Percentiles rank a stretch among this genome's conserved stretches.
Evolutionary conservation across 2,888 invertebrate species (phyloP).

Genomic region (Ypsolopha sequella): DNA sequence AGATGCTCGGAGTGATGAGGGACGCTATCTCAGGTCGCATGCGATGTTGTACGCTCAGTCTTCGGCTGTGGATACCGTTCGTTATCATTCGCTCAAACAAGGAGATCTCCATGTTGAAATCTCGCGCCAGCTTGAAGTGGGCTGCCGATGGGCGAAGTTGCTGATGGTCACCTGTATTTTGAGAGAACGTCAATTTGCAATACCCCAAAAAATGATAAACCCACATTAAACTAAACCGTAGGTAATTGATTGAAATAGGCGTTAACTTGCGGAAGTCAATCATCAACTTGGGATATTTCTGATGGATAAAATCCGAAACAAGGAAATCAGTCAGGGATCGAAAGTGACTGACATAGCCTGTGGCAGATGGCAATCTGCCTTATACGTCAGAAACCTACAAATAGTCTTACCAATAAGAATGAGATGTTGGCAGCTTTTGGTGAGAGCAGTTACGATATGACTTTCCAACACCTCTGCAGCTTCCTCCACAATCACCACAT

Average conservation of each 20-base stretch:
- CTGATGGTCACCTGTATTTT: constrained; percentile 78
- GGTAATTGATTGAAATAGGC: too few species aligned
- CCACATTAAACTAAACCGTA: too few species aligned
- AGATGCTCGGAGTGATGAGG: constrained; percentile 77
- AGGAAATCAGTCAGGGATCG: too few species aligned
- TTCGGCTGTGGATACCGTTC: constrained; percentile 73
- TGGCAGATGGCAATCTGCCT: too few species aligned
- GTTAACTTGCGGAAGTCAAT: too few species aligned
- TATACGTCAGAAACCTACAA: too few species aligned
- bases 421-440: constrained; percentile 78
- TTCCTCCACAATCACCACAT: constrained; percentile 87
- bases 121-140: constrained; percentile 73
- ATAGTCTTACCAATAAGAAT: constrained; percentile 78
- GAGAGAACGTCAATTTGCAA: too few species aligned
- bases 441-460: constrained; percentile 82
- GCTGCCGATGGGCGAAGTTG: constrained; percentile 83
- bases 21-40: constrained; percentile 75
- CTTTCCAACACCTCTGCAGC: constrained; percentile 90
- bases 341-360: too few species aligned
- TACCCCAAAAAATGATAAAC: too few species aligned
- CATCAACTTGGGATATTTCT: too few species aligned
- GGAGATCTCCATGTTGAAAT: constrained; percentile 79
- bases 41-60: constrained; percentile 79
- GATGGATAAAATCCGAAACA: too few species aligned
- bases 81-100: constrained; percentile 85